These are phyloP conservation scores for Prunella himalayana DNA, from an alignment of 2,113 vertebrate species.

Conservation along the genomic window DNA sequence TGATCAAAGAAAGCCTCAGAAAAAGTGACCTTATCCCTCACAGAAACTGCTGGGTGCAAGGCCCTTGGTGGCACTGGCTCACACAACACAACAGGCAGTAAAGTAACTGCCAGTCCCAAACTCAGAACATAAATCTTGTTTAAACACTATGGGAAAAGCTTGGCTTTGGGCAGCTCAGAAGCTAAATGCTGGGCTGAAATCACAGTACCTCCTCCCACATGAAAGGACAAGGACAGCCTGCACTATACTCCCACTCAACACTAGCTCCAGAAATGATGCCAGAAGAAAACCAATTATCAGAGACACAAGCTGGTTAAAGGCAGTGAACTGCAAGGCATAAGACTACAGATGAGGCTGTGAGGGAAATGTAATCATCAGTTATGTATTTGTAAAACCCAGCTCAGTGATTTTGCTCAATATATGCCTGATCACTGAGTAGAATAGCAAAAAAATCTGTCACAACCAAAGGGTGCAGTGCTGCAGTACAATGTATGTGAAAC, in stretches of 20 bases:
- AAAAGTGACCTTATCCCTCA: neutral
- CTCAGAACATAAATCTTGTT: neutral
- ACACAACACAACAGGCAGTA: neutral
- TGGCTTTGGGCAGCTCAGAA: neutral
- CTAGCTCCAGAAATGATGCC: neutral
- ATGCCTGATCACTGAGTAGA: neutral
- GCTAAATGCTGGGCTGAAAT: neutral
- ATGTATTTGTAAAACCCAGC: slow-evolving; percentile 11
- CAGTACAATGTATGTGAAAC: neutral
- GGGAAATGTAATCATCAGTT: neutral
- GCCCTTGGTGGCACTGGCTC: neutral
- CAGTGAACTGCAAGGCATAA: neutral
- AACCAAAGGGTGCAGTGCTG: neutral
- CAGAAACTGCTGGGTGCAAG: neutral
- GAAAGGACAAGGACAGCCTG: slow-evolving; percentile 6
- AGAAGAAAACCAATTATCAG: slow-evolving; percentile 40
- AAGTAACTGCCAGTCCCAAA: neutral
- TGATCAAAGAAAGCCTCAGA: neutral
- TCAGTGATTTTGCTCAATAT: slow-evolving; percentile 26
- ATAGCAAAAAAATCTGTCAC: neutral
- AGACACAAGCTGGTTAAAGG: slow-evolving; percentile 8
- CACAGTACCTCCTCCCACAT: neutral
- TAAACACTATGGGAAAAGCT: neutral
- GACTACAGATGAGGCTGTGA: neutral
- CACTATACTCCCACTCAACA: neutral